Percentiles rank a stretch among this genome's conserved stretches.
phyloP scores from a whole-genome alignment of 2,113 vertebrate species.

The Hucho hucho region DNA sequence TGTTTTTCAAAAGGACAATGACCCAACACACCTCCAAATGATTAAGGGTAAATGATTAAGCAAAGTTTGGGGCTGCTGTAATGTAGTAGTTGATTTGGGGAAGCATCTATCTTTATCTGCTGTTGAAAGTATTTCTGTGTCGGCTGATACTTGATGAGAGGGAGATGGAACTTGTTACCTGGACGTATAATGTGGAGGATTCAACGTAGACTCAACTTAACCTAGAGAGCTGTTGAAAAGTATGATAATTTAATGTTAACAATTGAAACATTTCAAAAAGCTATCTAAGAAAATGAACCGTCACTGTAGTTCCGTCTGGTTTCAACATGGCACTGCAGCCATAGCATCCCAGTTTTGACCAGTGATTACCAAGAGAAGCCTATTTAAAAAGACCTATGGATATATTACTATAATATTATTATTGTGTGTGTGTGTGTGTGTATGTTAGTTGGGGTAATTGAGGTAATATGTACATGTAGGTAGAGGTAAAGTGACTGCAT shows the following conservation, averaged over 20 bases:
- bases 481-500: too few relatives aligned
- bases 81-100: slow-evolving; percentile 5
- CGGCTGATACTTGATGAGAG: background rate
- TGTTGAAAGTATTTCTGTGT: background rate
- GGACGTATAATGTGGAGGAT: too few relatives aligned
- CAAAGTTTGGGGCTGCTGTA: slow-evolving; percentile 9
- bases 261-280: background rate
- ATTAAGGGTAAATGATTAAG: background rate
- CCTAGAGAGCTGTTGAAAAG: background rate
- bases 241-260: background rate
- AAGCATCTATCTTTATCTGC: background rate
- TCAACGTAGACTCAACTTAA: background rate
- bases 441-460: background rate
- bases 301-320: background rate
- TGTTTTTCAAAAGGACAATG: too few relatives aligned
- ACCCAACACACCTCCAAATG: background rate
- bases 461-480: too few relatives aligned
- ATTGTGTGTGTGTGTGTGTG: slow-evolving; percentile 6
- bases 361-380: too few relatives aligned
- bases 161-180: background rate
- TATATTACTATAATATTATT: slow-evolving; percentile 4
- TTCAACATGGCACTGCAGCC: background rate
- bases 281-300: background rate
- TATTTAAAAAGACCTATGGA: background rate
- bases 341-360: background rate